Percentiles rank a stretch among this genome's conserved stretches.
phyloP scores from a whole-genome alignment of 2,888 invertebrate species.

The Shargacucullia verbasci region DNA sequence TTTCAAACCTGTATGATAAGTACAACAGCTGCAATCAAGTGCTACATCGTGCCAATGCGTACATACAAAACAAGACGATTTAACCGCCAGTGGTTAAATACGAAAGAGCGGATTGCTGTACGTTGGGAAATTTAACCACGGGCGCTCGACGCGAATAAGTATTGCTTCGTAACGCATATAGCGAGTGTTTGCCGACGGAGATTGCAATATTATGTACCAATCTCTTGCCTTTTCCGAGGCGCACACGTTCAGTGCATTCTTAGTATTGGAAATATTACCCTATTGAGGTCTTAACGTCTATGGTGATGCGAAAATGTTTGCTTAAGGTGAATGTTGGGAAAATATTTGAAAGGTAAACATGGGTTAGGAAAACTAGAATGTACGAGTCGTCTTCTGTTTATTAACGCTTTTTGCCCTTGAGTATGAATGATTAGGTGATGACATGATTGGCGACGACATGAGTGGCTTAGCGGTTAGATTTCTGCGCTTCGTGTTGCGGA shows the following conservation, averaged over 20 bases:
- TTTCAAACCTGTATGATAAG: conserved; percentile 19
- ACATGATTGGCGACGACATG: too few species aligned
- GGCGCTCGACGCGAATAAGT: conserved; percentile 73
- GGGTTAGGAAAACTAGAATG: conserved; percentile 6
- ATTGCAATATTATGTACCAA: conserved; percentile 86
- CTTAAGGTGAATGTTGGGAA: conserved; percentile 22
- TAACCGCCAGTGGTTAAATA: conserved; percentile 78
- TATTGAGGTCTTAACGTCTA: conserved; percentile 66
- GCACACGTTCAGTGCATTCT: conserved; percentile 66
- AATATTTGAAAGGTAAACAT: conserved; percentile 33
- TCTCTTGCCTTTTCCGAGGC: conserved; percentile 74
- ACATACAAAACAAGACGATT: conserved; percentile 65
- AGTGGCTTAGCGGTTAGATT: too few species aligned
- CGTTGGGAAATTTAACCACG: conserved; percentile 80
- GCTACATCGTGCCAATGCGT: conserved; percentile 40
- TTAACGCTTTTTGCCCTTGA: too few species aligned
- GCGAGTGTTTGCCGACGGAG: conserved; percentile 80
- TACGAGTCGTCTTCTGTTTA: not conserved
- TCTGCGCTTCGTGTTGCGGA: too few species aligned
- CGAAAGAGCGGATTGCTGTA: conserved; percentile 84
- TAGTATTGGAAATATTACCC: conserved; percentile 77
- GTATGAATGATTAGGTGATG: too few species aligned
- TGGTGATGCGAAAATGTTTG: conserved; percentile 58
- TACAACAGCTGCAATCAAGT: conserved; percentile 30
- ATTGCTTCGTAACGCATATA: conserved; percentile 77